Evolutionary conservation across 2,113 vertebrate species (phyloP).

Genomic region (Phrynocephalus versicolor): DNA sequence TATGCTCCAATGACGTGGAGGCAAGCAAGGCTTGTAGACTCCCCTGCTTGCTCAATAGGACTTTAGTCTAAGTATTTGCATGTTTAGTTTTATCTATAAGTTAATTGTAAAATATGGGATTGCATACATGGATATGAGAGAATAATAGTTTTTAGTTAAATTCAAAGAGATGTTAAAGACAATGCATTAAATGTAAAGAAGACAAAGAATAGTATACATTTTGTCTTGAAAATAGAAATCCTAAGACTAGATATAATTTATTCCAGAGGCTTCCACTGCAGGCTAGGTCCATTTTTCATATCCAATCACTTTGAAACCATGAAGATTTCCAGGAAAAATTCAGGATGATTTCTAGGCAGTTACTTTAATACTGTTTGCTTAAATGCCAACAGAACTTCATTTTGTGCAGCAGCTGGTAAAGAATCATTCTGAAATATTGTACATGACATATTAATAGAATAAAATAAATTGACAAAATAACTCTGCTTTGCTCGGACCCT

Average conservation of each 20-base stretch:
- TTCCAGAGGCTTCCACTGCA: slow-evolving; percentile 2
- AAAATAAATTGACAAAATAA: slow-evolving; percentile 24
- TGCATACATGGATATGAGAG: slow-evolving; percentile 21
- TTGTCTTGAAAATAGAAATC: neutral
- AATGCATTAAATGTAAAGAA: slow-evolving; percentile 1
- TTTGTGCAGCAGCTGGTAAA: neutral
- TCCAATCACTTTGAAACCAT: neutral
- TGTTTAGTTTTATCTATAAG: slow-evolving; percentile 45
- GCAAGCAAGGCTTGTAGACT: too few species aligned
- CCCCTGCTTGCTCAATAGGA: too few species aligned
- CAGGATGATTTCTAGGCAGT: neutral
- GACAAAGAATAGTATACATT: neutral
- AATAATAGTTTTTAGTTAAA: slow-evolving; percentile 13
- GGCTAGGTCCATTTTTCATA: slow-evolving; percentile 18
- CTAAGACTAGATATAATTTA: slow-evolving; percentile 19
- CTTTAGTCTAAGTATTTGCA: too few species aligned
- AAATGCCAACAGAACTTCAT: neutral
- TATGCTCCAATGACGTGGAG: too few species aligned
- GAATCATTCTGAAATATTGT: neutral
- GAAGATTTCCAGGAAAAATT: neutral
- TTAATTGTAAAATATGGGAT: slow-evolving; percentile 42
- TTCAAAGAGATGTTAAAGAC: slow-evolving; percentile 30
- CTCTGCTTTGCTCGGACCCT: neutral
- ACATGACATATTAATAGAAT: neutral
- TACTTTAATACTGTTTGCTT: neutral